Conservation (phyloP, 2,888 invertebrate genomes). For the Sinodicranocentrus sp. region DNA sequence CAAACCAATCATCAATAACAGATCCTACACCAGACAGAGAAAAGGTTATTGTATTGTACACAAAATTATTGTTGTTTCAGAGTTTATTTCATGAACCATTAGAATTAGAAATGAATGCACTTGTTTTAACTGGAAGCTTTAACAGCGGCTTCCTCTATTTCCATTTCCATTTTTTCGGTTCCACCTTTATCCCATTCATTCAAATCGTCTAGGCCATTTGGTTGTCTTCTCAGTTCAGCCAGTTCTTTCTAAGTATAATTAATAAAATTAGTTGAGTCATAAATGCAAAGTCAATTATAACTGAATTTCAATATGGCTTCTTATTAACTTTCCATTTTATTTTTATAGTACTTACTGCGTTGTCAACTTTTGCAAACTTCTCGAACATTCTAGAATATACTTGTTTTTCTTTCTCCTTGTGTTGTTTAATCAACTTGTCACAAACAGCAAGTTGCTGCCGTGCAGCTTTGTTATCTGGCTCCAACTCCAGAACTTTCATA, state of each 20-base stretch:
- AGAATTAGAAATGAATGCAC: too few species aligned
- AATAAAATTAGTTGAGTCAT: constrained; percentile 1
- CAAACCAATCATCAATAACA: too few species aligned
- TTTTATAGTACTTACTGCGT: constrained; percentile 66
- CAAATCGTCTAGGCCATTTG: constrained; percentile 83
- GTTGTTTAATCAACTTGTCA: constrained; percentile 86
- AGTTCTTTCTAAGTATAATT: constrained; percentile 83
- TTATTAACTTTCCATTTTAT: too few species aligned
- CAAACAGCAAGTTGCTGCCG: constrained; percentile 86
- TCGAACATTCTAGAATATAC: constrained; percentile 97
- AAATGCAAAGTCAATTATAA: neutral
- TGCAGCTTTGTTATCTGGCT: constrained; percentile 94
- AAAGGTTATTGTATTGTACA: too few species aligned
- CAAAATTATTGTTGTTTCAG: too few species aligned
- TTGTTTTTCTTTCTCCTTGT: constrained; percentile 89
- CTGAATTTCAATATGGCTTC: too few species aligned
- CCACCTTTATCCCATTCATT: constrained; percentile 73
- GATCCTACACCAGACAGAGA: too few species aligned
- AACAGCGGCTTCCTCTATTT: too few species aligned
- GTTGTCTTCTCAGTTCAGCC: constrained; percentile 83
- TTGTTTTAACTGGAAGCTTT: too few species aligned
- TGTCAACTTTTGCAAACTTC: constrained; percentile 80
- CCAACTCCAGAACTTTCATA: constrained; percentile 85
- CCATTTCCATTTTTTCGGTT: constrained; percentile 78
- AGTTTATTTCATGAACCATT: too few species aligned